These are phyloP conservation scores for Rhingia campestris DNA, from an alignment of 2,888 invertebrate genomes.

Conservation along the genomic window DNA sequence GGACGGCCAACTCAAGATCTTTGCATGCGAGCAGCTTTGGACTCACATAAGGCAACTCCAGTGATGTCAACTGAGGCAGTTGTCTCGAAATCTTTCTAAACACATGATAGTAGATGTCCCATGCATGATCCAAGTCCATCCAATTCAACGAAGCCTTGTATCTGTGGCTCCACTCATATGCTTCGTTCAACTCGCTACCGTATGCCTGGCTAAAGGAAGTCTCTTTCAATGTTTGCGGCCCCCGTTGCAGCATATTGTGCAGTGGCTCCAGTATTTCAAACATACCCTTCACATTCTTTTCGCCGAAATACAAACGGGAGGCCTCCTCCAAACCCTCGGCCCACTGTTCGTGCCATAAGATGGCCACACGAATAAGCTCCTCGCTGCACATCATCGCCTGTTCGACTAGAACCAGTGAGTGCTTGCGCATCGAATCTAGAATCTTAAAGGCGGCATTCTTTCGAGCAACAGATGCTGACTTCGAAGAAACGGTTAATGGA, in stretches of 20 bases:
- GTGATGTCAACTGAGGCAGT: constrained; percentile 93
- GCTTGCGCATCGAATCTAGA: constrained; percentile 96
- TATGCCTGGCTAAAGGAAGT: constrained; percentile 98
- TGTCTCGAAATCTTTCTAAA: constrained; percentile 98
- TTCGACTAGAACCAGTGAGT: constrained; percentile 94
- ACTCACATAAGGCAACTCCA: constrained; percentile 97
- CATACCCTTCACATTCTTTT: constrained; percentile 98
- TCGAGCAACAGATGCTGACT: constrained; percentile 93
- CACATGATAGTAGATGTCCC: constrained; percentile 99
- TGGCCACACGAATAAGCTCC: constrained; percentile 98
- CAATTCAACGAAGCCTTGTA: constrained; percentile 93
- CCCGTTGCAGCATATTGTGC: constrained; percentile 96
- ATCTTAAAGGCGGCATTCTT: constrained; percentile 97
- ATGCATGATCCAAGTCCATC: constrained; percentile 97
- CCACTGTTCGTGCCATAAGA: constrained; percentile 99
- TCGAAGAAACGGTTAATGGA: constrained; percentile 98
- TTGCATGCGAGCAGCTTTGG: constrained; percentile 94
- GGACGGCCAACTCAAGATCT: constrained; percentile 97
- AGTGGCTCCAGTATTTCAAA: constrained; percentile 96
- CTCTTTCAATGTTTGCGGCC: constrained; percentile 97
- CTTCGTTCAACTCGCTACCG: constrained; percentile 96
- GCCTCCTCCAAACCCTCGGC: constrained; percentile 98
- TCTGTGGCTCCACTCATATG: constrained; percentile 96
- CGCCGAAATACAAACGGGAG: constrained; percentile 96
- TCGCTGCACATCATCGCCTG: constrained; percentile 98